These are phyloP conservation scores for Polia nebulosa DNA, from an alignment of 2,888 invertebrate genomes.

Conservation along the genomic window DNA sequence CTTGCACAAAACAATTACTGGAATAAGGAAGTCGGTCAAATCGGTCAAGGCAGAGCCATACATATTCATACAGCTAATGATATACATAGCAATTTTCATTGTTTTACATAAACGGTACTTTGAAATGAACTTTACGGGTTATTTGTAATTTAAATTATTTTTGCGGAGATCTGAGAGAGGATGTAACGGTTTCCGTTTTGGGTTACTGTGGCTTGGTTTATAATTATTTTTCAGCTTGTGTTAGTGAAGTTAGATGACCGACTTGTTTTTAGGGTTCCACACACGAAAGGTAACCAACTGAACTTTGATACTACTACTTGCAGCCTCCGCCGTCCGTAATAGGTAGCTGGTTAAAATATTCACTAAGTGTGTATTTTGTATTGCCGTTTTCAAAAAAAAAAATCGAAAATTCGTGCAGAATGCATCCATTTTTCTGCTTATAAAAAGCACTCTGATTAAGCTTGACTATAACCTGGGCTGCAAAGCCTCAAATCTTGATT, in stretches of 20 bases:
- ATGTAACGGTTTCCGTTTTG: constrained; percentile 42
- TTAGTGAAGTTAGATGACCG: not conserved
- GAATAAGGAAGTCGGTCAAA: constrained; percentile 56
- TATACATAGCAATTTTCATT: constrained; percentile 62
- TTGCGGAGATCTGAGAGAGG: constrained; percentile 17
- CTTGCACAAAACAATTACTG: constrained; percentile 28
- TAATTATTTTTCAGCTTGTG: constrained; percentile 7
- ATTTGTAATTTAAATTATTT: constrained; percentile 52
- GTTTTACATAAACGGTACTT: constrained; percentile 63
- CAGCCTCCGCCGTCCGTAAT: too few species aligned
- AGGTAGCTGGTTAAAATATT: too few species aligned
- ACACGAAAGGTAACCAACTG: not conserved
- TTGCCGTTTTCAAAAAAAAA: too few species aligned
- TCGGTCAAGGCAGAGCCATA: constrained; percentile 61
- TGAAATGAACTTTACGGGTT: constrained; percentile 45
- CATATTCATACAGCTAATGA: constrained; percentile 62
- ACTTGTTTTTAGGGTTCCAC: not conserved
- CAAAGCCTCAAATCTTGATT: constrained; percentile 1
- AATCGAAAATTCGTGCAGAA: not conserved
- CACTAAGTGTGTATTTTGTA: too few species aligned
- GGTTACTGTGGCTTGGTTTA: constrained; percentile 14
- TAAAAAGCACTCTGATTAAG: too few species aligned
- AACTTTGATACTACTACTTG: too few species aligned
- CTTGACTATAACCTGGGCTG: too few species aligned
- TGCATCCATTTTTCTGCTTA: too few species aligned